A percentile compares a stretch with the other conserved stretches of the same genome.
Evolutionary conservation across 92 coral and sea anemone genomes (phyloP).

Genomic region (Paramuricea clavata): DNA sequence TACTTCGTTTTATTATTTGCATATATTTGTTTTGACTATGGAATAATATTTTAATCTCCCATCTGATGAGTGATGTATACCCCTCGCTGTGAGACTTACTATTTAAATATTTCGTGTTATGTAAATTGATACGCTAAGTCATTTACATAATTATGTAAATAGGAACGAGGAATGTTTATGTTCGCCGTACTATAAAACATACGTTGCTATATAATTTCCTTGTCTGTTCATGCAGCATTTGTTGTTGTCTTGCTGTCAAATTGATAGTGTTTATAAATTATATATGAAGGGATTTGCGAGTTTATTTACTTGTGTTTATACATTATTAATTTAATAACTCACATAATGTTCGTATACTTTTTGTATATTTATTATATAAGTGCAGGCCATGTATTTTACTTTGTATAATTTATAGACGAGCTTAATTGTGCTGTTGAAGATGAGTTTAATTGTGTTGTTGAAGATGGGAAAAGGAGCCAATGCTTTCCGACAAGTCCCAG

Average conservation of each 20-base stretch:
- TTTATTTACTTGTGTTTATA: too few species aligned
- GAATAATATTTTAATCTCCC: not conserved
- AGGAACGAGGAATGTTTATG: too few species aligned
- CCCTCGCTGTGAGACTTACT: not conserved
- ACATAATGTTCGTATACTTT: not conserved
- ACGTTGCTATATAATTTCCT: not conserved
- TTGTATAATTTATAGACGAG: not conserved
- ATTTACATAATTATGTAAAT: too few species aligned
- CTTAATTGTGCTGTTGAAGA: too few species aligned
- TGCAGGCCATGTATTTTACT: not conserved
- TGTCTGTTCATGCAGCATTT: not conserved
- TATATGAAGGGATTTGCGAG: not conserved
- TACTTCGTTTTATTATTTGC: not conserved
- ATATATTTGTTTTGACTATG: not conserved
- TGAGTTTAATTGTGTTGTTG: too few species aligned
- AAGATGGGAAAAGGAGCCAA: conserved; percentile 3
- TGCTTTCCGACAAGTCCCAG: not conserved
- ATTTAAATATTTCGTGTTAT: not conserved
- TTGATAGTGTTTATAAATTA: not conserved
- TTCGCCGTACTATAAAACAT: too few species aligned
- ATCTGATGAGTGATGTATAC: not conserved
- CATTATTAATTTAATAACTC: not conserved
- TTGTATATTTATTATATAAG: not conserved
- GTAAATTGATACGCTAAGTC: not conserved
- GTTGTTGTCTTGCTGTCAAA: not conserved